Base-by-base conservation (phyloP, 92 coral and sea anemone species). In the Hydrozoanthus gracilis region DNA sequence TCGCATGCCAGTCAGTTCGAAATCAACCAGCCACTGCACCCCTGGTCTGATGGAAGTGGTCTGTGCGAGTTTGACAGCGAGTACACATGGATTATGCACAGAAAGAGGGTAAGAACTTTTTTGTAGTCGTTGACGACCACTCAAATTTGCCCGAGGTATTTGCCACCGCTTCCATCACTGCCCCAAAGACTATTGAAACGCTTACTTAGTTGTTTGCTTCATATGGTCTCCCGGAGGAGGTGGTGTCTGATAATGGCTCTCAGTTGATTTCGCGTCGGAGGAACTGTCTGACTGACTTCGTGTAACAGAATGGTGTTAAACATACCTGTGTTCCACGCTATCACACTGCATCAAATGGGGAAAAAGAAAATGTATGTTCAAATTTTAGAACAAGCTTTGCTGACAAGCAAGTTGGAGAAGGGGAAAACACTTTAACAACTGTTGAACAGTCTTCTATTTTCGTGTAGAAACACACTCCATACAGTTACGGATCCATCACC, bases 41-140 rank as follows among this genome's bases (percentile, higher is more conserved):
- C 13, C 71, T 86, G 27, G 76, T 83, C 10, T 89, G 87, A 4
- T 90, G 88, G 90, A 20, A 77, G 35, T 86, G 88, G 90, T 73
- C 85, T 3, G 78, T 70, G 18, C 16, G 75, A 16, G 80, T 86
- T 1, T 85, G 83, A 69, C 70, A 86, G 5, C 67, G 71, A 8
- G 5, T 89, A 9, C 78, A 78, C 15, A 70, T 78, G 48, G 92
- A 84, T 66, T 89, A 27, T 44, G 79, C 89, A 8, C 49, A 87
- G 5, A 45, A 87, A n/a, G 86, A 79, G 6, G 58, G 50, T 0
- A 54, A 70, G 45, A 46, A 58, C n/a, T 79, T 49, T 27, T 58
- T 79, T 45, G 49, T 79, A n/a, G 58, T 79, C 3, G 86, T 89
- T 8, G 71, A 85, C 10, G 51, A 87, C 47, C 92, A 79, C 48